A percentile compares a stretch with the other conserved stretches of the same genome.
phyloP scores from a whole-genome alignment of 2,113 vertebrate species.

The Callaeas wilsoni region DNA sequence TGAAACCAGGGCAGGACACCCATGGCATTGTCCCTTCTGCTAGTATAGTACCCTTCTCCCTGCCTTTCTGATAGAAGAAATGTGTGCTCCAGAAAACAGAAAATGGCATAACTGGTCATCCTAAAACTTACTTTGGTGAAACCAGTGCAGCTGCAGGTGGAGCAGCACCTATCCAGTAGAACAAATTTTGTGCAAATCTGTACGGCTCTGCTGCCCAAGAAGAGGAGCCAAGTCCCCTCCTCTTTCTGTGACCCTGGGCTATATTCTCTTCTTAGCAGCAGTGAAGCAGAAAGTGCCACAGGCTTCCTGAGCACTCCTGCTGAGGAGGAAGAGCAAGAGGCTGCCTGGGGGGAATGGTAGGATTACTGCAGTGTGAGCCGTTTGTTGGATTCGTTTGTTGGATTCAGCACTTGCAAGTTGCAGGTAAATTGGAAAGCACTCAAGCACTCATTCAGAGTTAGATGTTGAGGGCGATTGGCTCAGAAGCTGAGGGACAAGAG shows the following conservation, averaged over 20 bases:
- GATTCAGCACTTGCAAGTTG: background rate
- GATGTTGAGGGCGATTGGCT: background rate
- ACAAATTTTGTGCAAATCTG: background rate
- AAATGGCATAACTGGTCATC: background rate
- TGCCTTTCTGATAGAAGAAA: background rate
- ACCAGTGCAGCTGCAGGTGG: background rate
- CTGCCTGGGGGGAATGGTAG: background rate
- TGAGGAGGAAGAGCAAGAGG: background rate
- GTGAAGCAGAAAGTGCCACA: background rate
- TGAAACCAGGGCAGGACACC: slow-evolving; percentile 22
- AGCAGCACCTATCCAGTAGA: background rate
- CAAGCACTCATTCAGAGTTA: background rate
- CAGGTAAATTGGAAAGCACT: background rate
- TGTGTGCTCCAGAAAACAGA: background rate
- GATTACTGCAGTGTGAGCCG: background rate
- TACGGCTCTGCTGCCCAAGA: background rate
- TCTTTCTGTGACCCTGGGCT: background rate
- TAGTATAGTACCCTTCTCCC: background rate
- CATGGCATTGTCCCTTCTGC: slow-evolving; percentile 12
- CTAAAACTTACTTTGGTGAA: background rate
- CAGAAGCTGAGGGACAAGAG: background rate
- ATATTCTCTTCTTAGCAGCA: background rate
- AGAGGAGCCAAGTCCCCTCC: background rate
- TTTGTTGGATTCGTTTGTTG: background rate
- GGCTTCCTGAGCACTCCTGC: background rate